These are phyloP conservation scores for Drosophila eohydei DNA, from an alignment of 2,888 invertebrate genomes.

Conservation along the genomic window DNA sequence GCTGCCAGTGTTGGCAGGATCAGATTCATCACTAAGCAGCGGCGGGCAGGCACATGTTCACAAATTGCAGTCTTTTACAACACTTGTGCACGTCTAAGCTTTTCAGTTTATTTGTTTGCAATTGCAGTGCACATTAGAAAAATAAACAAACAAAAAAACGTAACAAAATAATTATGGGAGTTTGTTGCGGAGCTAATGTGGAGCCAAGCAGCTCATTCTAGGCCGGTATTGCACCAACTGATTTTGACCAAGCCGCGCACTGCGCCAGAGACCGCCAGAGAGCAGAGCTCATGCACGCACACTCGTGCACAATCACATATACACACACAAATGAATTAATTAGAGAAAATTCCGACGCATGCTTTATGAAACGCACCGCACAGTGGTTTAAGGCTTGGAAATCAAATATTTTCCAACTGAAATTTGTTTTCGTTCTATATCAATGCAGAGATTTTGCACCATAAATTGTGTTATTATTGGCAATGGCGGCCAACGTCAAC, in stretches of 20 bases:
- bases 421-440: background rate
- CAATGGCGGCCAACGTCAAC: background rate
- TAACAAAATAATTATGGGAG: slow-evolving; percentile 14
- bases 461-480: background rate
- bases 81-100: slow-evolving; percentile 7
- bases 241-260: slow-evolving; percentile 39
- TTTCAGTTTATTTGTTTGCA: background rate
- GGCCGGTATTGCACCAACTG: slow-evolving; percentile 76
- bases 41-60: slow-evolving; percentile 23
- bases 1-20: slow-evolving; percentile 2
- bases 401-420: background rate
- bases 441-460: background rate
- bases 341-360: slow-evolving; percentile 71
- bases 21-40: slow-evolving; percentile 19
- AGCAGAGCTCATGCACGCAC: slow-evolving; percentile 22
- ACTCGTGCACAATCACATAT: slow-evolving; percentile 6
- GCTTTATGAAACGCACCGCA: slow-evolving; percentile 50
- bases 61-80: slow-evolving; percentile 5
- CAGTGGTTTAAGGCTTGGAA: slow-evolving; percentile 20
- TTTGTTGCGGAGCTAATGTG: slow-evolving; percentile 15
- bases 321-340: slow-evolving; percentile 64
- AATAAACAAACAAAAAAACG: slow-evolving; percentile 3
- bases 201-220: slow-evolving; percentile 65
- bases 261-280: slow-evolving; percentile 38
- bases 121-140: slow-evolving; percentile 26